Percentiles rank a stretch among this genome's conserved stretches.
phyloP scores from a whole-genome alignment of 2,888 invertebrate genomes.

The Philonicus albiceps region DNA sequence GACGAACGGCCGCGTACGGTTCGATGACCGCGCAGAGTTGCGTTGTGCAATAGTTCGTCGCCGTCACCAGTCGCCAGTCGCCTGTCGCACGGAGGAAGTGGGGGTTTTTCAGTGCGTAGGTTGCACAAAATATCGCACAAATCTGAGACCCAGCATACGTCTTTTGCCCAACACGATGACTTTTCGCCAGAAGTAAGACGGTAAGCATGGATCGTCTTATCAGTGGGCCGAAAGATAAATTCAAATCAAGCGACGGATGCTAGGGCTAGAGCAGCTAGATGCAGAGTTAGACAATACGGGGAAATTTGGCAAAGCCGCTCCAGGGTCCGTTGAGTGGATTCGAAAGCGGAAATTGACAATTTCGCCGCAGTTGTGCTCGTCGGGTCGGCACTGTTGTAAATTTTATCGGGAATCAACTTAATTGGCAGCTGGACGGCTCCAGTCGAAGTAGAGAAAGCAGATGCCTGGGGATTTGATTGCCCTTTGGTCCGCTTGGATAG shows the following conservation, averaged over 20 bases:
- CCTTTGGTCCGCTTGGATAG: background rate
- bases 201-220: background rate
- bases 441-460: background rate
- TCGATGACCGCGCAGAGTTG: background rate
- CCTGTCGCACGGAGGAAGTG: background rate
- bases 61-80: background rate
- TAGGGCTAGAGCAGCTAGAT: background rate
- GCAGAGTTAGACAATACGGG: background rate
- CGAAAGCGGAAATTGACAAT: background rate
- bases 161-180: background rate
- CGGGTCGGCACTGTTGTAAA: background rate
- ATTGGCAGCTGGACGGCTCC: background rate
- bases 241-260: background rate
- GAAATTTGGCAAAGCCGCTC: background rate
- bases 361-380: background rate
- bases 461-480: background rate
- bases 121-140: background rate
- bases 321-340: background rate
- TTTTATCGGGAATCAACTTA: background rate
- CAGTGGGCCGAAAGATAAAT: background rate
- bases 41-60: conserved; percentile 8
- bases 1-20: background rate
- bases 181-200: background rate
- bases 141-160: background rate
- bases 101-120: background rate